phyloP scores from a whole-genome alignment of 2,797 vertebrate species.

The Karalla daura region DNA sequence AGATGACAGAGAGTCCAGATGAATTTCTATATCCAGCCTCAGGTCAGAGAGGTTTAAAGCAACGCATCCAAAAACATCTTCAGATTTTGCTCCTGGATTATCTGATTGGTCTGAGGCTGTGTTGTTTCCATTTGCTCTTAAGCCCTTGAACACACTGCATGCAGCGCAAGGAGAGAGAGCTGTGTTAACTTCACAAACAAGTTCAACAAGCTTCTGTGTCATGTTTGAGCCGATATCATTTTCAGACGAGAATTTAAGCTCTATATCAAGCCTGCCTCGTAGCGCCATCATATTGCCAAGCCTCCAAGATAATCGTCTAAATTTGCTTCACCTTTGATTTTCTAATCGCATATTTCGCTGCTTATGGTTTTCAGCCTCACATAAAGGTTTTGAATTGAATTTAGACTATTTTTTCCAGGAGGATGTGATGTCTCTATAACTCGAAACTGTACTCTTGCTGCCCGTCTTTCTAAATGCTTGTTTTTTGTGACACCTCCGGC shows the following conservation, averaged over 20 bases:
- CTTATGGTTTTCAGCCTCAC: too few species aligned
- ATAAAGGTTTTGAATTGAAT: too few species aligned
- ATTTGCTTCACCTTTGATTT: too few species aligned
- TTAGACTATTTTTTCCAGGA: neutral
- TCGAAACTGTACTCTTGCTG: conserved; percentile 9
- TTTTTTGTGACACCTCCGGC: conserved; percentile 9
- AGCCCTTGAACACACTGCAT: neutral
- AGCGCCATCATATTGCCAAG: too few species aligned
- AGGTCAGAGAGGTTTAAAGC: conserved; percentile 22
- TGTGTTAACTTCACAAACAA: neutral
- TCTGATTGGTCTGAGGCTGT: conserved; percentile 8
- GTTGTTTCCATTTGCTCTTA: neutral
- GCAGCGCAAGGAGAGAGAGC: neutral
- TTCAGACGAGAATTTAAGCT: too few species aligned
- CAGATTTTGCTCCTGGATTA: conserved; percentile 17
- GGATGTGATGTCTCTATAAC: neutral
- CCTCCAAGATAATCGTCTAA: too few species aligned
- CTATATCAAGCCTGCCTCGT: too few species aligned
- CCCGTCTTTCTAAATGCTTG: neutral
- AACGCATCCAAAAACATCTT: conserved; percentile 20
- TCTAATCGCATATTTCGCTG: too few species aligned
- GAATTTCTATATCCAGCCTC: conserved; percentile 44
- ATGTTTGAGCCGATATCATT: too few species aligned
- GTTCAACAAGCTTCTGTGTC: too few species aligned
- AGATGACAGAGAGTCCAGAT: conserved; percentile 53